These are phyloP conservation scores for Caenorhabditis doughertyi DNA, from an alignment of 2,888 invertebrate genomes.

Conservation along the genomic window DNA sequence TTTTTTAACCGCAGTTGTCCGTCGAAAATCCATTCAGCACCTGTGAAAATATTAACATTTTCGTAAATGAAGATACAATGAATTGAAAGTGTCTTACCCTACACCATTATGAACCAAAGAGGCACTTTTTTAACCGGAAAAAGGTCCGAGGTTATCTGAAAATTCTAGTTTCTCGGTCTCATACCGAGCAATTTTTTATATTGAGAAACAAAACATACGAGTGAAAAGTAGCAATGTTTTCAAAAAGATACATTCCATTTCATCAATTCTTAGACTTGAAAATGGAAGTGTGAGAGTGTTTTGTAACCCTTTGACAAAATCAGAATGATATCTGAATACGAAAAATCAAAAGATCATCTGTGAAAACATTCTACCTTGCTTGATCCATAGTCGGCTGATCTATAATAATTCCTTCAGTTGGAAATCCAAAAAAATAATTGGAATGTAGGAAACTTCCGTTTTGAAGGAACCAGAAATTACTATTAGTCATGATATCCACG, in stretches of 20 bases:
- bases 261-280: background rate
- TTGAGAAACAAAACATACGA: background rate
- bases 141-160: no score
- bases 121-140: background rate
- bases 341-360: background rate
- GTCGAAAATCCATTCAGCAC: no score
- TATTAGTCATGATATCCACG: slow-evolving; percentile 12
- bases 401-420: background rate
- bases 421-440: background rate
- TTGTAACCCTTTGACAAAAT: background rate
- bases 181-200: no score
- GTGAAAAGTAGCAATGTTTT: background rate
- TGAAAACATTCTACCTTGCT: background rate
- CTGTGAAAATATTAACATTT: no score
- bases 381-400: no score
- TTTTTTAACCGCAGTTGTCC: no score
- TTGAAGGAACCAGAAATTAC: slow-evolving; percentile 57
- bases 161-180: no score
- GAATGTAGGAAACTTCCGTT: slow-evolving; percentile 63
- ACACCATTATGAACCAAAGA: no score
- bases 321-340: background rate
- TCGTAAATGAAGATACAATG: no score
- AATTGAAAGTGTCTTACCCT: no score
- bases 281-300: background rate
- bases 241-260: background rate